Conservation (phyloP, 1,140 invertebrate species). For the Lasaia peninsularis region DNA sequence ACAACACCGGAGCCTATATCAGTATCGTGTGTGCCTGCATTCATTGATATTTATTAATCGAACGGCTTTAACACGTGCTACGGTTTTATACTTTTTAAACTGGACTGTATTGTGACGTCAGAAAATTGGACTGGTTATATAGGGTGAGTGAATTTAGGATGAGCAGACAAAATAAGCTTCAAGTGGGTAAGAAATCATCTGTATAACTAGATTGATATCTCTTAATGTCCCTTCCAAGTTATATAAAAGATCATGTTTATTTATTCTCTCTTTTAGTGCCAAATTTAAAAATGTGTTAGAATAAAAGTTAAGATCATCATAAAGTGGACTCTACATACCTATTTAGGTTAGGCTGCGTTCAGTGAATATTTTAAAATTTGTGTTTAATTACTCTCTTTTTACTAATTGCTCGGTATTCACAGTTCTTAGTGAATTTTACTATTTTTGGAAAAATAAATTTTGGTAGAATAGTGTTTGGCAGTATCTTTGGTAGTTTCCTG, state of each 20-base stretch:
- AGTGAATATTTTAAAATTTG: no score
- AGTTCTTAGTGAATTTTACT: no score
- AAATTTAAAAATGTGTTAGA: not conserved
- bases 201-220: not conserved
- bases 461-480: no score
- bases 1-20: constrained; percentile 12
- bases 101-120: constrained; percentile 4
- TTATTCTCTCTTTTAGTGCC: not conserved
- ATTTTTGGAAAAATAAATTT: no score
- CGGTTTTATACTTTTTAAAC: constrained; percentile 5
- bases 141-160: not conserved
- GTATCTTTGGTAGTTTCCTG: no score
- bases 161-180: not conserved
- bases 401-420: no score
- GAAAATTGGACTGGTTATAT: not conserved
- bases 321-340: no score
- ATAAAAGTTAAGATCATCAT: not conserved
- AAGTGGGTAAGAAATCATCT: not conserved
- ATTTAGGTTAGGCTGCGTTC: no score
- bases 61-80: constrained; percentile 10
- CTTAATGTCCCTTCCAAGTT: not conserved
- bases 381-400: no score
- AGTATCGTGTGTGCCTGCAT: constrained; percentile 10
- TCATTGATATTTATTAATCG: constrained; percentile 7
- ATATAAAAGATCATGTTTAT: not conserved